phyloP scores from a whole-genome alignment of 2,888 invertebrate genomes.

The Leptarthrus brevirostris region DNA sequence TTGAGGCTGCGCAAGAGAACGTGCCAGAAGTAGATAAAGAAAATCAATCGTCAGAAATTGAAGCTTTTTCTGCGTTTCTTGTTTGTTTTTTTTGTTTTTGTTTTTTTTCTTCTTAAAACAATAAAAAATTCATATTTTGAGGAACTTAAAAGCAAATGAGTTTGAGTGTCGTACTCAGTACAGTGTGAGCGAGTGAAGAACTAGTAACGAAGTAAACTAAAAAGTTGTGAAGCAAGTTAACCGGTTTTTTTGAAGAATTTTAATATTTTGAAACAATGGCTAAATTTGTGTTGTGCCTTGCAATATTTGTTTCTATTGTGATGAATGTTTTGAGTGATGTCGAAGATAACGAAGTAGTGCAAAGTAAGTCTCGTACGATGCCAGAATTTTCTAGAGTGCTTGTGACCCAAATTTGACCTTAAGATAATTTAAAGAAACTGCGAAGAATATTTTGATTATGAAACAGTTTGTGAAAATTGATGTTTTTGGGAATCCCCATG shows the following conservation, averaged over 20 bases:
- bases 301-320: not conserved
- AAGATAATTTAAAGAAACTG: no score
- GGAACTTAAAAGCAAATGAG: conserved; percentile 23
- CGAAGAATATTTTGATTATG: no score
- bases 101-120: not conserved
- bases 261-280: conserved; percentile 3
- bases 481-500: no score
- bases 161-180: not conserved
- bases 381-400: no score
- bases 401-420: no score
- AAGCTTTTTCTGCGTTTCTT: no score
- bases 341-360: not conserved
- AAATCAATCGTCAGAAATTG: no score
- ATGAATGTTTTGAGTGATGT: not conserved
- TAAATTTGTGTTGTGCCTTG: conserved; percentile 8
- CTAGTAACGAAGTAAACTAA: not conserved
- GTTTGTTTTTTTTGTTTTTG: no score
- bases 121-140: conserved; percentile 10
- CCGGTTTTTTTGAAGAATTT: conserved; percentile 14
- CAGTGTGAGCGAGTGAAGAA: conserved; percentile 1
- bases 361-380: not conserved
- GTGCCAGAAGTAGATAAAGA: no score
- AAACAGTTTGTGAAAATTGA: no score
- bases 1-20: no score
- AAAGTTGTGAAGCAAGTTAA: not conserved